Evolutionary conservation across 53 echinoderm and acorn worm genomes (phyloP), one percentile per base, ranked within the genome.

Genomic region (Echinometra lucunter): DNA sequence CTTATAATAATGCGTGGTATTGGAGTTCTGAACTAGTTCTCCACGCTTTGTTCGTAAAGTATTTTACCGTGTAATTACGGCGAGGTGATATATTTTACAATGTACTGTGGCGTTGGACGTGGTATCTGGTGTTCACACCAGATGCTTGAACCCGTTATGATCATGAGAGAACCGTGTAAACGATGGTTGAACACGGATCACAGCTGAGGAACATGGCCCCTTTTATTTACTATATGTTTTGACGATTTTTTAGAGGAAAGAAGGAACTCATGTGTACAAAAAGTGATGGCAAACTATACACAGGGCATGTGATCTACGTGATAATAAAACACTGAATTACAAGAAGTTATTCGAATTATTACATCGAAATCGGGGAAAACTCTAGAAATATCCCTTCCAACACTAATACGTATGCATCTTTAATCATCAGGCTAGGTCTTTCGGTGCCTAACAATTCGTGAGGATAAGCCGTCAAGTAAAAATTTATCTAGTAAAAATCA

Each of bases 11-110:
- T 53, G 53, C 53, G 53, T 81, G 81, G 42, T 81, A 81, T 81
- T 19, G 44, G 42, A 40, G 21, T 81, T 81, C 35, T 88, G 88
- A 88, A 88, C 88, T 88, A 88, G 88, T 88, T 88, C 30, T 88
- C n/a, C 57, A 88, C 13, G 57, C 88, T 53, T 57, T 88, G 88
- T 53, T 57, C 88, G 37, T 35, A 56, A 88, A 88, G 88, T 88
- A 88, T 57, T 53, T 88, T 88, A 88, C 88, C 88, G 88, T 88
- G 88, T 88, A 88, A 88, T 88, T 88, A 88, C 25, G 34, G 53
- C 5, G 8, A 53, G 53, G 88, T 53, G 16, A 53, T 53, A 53
- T 0, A 11, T 2, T 0, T 9, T 9, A 44, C 44, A 81, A 42
- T 53, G 53, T 42, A 42, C 44, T 81, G n/a, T 44, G 5, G 40